Evolutionary conservation across 2,888 invertebrate genomes (phyloP), one percentile per base, ranked within the genome.

Genomic region (Cremastobaeus sp.): DNA sequence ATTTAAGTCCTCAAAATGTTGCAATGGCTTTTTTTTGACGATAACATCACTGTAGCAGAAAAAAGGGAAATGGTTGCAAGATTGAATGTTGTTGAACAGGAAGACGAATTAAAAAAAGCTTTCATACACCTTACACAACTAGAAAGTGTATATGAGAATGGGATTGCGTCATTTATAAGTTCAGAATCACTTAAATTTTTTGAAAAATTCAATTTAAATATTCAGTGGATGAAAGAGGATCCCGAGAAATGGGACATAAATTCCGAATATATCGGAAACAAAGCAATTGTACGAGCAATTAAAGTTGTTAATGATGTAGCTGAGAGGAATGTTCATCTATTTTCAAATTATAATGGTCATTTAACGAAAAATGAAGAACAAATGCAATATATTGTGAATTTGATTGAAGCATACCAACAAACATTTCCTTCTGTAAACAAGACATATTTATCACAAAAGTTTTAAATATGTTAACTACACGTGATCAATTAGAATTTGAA

Each of bases 331-430:
- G n/a, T 37, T 12, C 35, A 37, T 37, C 15, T 37, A 9, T 37
- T 37, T 14, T 6, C 4, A 37, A 5, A 37, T 8, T 14, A 37
- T 15, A 37, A 12, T 37, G n/a, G 15, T 5, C 4, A 15, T 14
- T 37, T 37, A n/a, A 37, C 35, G 4, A 37, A 14, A 14, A 15
- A 15, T 37, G 35, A 37, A 15, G 15, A 37, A 8, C 35, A 37
- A 14, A 5, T 4, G 6, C 35, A 37, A 9, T 37, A 15, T 9
- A 37, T 37, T 37, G 4, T 37, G 15, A 5, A 37, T 8, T 37
- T 5, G 3, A 8, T 25, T 5, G 25, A 25, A 8, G 8, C 8
- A 5, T 25, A 25, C 25, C 3, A 8, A 25, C 25, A 8, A 5
- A 25, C 3, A 5, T 8, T 5, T 25, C 25, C 25, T 8, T 5